Conservation (phyloP, 2,113 vertebrate genomes). For the Bagarius yarrelli region DNA sequence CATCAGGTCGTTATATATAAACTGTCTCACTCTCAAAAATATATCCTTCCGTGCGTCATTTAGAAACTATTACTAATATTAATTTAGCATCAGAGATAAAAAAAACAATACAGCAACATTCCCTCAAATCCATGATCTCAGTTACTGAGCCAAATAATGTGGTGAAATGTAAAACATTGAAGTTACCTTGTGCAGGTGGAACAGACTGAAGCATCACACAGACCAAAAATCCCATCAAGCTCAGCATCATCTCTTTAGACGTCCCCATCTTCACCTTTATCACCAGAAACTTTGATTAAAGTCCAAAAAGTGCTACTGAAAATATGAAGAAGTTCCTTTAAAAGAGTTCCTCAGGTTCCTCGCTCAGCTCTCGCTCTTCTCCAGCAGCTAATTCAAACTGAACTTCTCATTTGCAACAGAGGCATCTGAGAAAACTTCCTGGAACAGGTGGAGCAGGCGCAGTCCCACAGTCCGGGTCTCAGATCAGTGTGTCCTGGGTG, state of each 20-base stretch:
- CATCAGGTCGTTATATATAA: too few species aligned
- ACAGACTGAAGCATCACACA: slow-evolving; percentile 21
- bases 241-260: neutral
- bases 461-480: slow-evolving; percentile 5
- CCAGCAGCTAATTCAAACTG: neutral
- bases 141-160: neutral
- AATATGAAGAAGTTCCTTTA: neutral
- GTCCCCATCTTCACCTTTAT: slow-evolving; percentile 5
- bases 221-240: slow-evolving; percentile 27
- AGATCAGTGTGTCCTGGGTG: neutral
- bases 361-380: neutral
- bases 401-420: slow-evolving; percentile 36
- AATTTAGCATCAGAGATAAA: neutral
- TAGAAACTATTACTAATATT: neutral
- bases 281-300: neutral
- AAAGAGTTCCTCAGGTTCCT: neutral
- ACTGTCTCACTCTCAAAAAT: too few species aligned
- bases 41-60: too few species aligned
- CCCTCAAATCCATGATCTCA: neutral
- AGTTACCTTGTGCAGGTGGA: slow-evolving; percentile 22
- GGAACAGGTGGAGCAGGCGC: slow-evolving; percentile 13
- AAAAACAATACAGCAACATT: neutral
- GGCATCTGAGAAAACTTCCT: slow-evolving; percentile 24
- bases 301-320: neutral
- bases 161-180: neutral